phyloP scores from a whole-genome alignment of 2,888 invertebrate species.

The Tetrapedia diversipes region DNA sequence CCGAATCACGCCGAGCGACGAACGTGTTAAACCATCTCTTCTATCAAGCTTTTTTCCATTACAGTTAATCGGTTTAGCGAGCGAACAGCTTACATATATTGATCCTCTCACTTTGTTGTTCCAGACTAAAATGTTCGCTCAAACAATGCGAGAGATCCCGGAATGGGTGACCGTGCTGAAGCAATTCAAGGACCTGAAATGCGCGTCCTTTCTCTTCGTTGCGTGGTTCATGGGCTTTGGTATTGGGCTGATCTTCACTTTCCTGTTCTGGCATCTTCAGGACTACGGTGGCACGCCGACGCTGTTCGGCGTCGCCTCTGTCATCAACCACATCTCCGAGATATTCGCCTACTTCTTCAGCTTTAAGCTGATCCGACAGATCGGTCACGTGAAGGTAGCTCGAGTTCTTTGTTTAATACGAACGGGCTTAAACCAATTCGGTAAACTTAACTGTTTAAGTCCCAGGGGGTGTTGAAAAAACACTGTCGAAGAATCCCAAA shows the following conservation, averaged over 20 bases:
- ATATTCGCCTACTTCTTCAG: slow-evolving; percentile 99
- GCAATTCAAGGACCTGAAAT: slow-evolving; percentile 95
- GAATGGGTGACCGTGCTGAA: slow-evolving; percentile 97
- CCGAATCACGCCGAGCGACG: no score
- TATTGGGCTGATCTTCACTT: slow-evolving; percentile 98
- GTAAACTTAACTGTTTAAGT: background rate
- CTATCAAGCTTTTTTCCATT: no score
- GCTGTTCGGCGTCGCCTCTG: slow-evolving; percentile 98
- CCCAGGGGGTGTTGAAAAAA: no score
- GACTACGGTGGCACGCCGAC: slow-evolving; percentile 98
- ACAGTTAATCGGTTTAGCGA: no score
- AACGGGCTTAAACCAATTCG: no score
- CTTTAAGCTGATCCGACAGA: slow-evolving; percentile 95
- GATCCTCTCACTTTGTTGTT: no score
- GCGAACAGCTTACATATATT: no score
- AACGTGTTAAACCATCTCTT: no score
- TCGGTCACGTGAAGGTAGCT: slow-evolving; percentile 96
- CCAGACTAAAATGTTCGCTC: slow-evolving; percentile 95
- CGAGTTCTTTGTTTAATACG: background rate
- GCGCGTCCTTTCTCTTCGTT: slow-evolving; percentile 96
- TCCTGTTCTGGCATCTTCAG: slow-evolving; percentile 99
- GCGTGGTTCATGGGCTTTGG: slow-evolving; percentile 99
- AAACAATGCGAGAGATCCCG: slow-evolving; percentile 94
- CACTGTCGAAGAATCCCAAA: no score
- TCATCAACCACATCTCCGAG: slow-evolving; percentile 99